These are phyloP conservation scores for Seriola rivoliana DNA, from an alignment of 2,113 vertebrate species.

Conservation along the genomic window DNA sequence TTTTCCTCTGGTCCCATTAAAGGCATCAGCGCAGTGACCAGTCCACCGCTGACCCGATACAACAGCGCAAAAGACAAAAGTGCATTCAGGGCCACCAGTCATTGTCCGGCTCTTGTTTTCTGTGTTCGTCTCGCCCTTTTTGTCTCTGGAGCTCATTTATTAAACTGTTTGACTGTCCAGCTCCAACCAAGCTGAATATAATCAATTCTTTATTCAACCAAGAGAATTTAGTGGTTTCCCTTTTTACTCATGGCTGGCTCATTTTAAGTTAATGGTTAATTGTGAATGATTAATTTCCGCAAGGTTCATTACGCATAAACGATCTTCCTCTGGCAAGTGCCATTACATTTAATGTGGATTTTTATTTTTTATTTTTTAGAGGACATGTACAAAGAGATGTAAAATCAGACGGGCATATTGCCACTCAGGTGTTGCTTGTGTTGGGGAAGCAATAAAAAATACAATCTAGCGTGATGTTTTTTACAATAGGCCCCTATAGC, in stretches of 20 bases:
- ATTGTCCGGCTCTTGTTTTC: background rate
- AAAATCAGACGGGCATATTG: background rate
- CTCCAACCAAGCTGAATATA: slow-evolving; percentile 17
- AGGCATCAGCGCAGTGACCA: slow-evolving; percentile 2
- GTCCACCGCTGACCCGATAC: background rate
- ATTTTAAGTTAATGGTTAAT: slow-evolving; percentile 37
- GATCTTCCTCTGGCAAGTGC: background rate
- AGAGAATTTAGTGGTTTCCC: background rate
- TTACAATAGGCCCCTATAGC: background rate
- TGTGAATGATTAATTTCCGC: slow-evolving; percentile 31
- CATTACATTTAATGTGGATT: slow-evolving; percentile 6
- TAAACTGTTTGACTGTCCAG: slow-evolving; percentile 15
- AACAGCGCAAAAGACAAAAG: background rate
- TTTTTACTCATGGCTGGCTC: slow-evolving; percentile 18
- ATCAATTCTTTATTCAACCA: slow-evolving; percentile 30
- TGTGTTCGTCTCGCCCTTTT: background rate
- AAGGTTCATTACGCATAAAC: slow-evolving; percentile 18
- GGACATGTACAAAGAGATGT: background rate
- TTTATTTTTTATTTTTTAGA: slow-evolving; percentile 12
- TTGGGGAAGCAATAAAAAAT: background rate
- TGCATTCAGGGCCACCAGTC: background rate
- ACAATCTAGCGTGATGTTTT: slow-evolving; percentile 1
- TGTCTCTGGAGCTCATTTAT: slow-evolving; percentile 13
- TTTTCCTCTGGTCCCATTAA: slow-evolving; percentile 1
- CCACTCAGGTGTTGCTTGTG: background rate